Evolutionary conservation across 2,888 invertebrate species (phyloP), one percentile per base, ranked within the genome.

Genomic region (Trypoxylon attenuatum): DNA sequence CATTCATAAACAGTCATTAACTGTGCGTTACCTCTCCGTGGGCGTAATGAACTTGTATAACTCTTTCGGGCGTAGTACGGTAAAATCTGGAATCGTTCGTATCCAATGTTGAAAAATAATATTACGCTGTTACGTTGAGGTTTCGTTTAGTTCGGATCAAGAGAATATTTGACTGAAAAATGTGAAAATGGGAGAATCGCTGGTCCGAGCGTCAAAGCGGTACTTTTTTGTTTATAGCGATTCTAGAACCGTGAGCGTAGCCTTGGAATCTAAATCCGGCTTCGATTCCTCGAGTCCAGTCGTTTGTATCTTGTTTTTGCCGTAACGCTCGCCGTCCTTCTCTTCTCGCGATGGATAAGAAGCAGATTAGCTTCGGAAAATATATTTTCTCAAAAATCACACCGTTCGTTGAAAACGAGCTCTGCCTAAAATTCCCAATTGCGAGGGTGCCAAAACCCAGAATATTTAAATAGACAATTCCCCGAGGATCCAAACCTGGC

Each of bases 191-290:
- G n/a, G n/a, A n/a, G n/a, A n/a, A n/a, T 33, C 0, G 33, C 33
- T 10, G 13, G 2, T 33, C 1, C 10, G 8, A 19, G 39, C 29
- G 46, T 62, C 51, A 10, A n/a, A 29, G 13, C 45, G 33, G 3
- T 5, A 1, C 33, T 19, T 49, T 25, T 43, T 56, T 58, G 29
- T 55, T 29, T 15, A 41, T 39, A 50, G n/a, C 19, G 33, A 25
- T 38, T 49, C n/a, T 16, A 41, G 19, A 6, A 42, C 18, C 15
- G 29, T 13, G 13, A 21, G n/a, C 25, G 13, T 38, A 42, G 46
- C 54, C 68, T 73, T 63, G 56, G 49, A 27, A 45, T 71, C 61
- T 63, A 69, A 71, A 61, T 63, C 64, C 59, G 50, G 55, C 43
- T 57, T 16, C 33, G 59, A 65, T 55, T 60, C 49, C 54, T 54